Percentiles rank a stretch among this genome's conserved stretches.
phyloP scores from a whole-genome alignment of 2,888 invertebrate species.

The Mantis religiosa region DNA sequence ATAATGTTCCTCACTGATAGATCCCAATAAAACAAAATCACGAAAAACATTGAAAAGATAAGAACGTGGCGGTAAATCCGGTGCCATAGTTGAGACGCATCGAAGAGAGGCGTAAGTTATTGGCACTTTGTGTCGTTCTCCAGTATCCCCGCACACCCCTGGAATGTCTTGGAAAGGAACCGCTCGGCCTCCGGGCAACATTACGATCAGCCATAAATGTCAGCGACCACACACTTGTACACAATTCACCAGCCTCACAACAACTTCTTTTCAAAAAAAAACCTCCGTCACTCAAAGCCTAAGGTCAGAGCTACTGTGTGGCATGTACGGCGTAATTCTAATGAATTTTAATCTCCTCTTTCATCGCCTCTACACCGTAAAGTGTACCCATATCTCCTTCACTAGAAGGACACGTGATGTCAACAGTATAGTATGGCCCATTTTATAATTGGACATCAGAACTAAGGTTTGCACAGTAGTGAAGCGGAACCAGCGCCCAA shows the following conservation, averaged over 20 bases:
- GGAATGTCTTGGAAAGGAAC: not conserved
- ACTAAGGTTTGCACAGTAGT: too few species aligned
- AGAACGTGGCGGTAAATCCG: not conserved
- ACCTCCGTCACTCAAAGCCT: not conserved
- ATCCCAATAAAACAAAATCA: too few species aligned
- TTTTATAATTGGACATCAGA: too few species aligned
- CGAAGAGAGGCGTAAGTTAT: not conserved
- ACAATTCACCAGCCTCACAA: not conserved
- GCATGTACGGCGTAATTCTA: not conserved
- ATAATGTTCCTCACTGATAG: too few species aligned
- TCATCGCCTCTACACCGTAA: not conserved
- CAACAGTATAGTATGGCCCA: too few species aligned
- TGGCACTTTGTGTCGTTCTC: not conserved
- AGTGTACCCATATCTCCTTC: not conserved
- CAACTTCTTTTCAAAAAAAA: not conserved
- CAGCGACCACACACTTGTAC: not conserved
- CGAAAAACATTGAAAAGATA: not conserved
- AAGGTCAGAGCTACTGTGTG: not conserved
- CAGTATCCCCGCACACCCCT: not conserved
- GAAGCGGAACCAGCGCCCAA: too few species aligned
- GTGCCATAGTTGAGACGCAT: not conserved
- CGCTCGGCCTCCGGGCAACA: not conserved
- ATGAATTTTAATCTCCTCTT: not conserved
- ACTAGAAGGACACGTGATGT: not conserved
- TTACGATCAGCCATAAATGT: not conserved